phyloP scores from a whole-genome alignment of 2,888 invertebrate genomes.

The Apamea sordens region DNA sequence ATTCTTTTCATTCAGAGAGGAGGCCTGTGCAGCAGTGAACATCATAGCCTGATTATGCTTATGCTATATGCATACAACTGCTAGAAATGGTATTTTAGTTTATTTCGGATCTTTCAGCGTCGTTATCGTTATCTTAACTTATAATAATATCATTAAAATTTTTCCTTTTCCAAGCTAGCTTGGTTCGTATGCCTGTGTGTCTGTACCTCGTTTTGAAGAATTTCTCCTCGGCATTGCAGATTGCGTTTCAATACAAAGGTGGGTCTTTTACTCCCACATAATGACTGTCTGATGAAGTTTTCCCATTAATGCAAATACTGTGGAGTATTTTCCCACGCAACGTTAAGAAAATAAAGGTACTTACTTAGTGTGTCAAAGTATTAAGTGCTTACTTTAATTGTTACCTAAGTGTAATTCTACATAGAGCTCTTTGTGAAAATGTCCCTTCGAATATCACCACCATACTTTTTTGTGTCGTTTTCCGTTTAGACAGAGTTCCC shows the following conservation, averaged over 20 bases:
- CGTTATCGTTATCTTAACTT: neutral
- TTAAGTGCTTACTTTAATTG: neutral
- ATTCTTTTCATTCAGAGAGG: too few relatives aligned
- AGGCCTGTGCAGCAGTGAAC: too few relatives aligned
- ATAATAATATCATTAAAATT: neutral
- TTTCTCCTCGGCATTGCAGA: neutral
- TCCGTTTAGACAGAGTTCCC: neutral
- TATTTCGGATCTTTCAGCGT: neutral
- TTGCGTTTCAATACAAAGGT: constrained; percentile 31
- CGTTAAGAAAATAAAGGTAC: constrained; percentile 13
- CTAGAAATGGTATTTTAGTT: neutral
- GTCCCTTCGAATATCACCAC: neutral
- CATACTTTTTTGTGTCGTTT: neutral
- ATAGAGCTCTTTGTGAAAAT: neutral
- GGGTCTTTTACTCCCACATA: constrained; percentile 2
- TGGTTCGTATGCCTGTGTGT: neutral
- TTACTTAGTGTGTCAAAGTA: neutral
- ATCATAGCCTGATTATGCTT: too few relatives aligned
- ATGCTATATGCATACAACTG: neutral
- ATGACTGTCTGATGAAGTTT: constrained; percentile 4
- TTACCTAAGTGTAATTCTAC: neutral
- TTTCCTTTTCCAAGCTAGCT: neutral
- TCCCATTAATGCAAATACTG: constrained; percentile 24
- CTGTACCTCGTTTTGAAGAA: neutral
- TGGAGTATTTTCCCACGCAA: constrained; percentile 22